phyloP scores from a whole-genome alignment of 2,888 invertebrate genomes.

The Zygothrica quintamaculata region DNA sequence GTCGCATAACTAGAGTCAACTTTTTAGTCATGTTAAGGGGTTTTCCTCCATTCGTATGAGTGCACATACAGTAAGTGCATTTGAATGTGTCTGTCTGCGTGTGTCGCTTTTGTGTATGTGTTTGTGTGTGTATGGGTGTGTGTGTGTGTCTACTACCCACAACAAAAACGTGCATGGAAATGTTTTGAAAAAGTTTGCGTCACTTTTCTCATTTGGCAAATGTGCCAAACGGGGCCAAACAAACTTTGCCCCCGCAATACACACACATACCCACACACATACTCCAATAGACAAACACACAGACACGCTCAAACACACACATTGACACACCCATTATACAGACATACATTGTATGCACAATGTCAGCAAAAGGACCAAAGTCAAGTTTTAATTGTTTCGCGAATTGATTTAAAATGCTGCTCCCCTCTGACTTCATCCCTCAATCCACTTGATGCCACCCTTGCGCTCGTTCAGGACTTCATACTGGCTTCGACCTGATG shows the following conservation, averaged over 20 bases:
- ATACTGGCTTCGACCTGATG: no score
- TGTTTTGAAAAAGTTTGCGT: conserved; percentile 38
- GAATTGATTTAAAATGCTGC: conserved; percentile 71
- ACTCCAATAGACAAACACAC: conserved; percentile 19
- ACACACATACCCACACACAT: conserved; percentile 16
- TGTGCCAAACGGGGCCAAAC: conserved; percentile 31
- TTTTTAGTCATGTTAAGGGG: conserved; percentile 37
- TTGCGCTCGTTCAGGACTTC: no score
- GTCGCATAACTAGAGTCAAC: conserved; percentile 42
- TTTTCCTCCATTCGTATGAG: no score
- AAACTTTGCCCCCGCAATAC: conserved; percentile 1
- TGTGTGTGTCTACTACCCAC: conserved; percentile 3
- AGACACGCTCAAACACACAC: conserved; percentile 11
- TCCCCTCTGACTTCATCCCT: no score
- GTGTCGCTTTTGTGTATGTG: no score
- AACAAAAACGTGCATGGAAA: conserved; percentile 26
- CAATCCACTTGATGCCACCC: no score
- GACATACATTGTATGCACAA: conserved; percentile 56
- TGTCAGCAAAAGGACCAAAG: conserved; percentile 39
- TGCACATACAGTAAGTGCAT: conserved; percentile 35
- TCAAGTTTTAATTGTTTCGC: conserved; percentile 72
- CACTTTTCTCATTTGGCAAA: conserved; percentile 51
- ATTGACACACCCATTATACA: no score
- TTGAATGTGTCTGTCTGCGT: conserved; percentile 19
- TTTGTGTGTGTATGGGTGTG: conserved; percentile 30